A percentile compares a stretch with the other conserved stretches of the same genome.
phyloP scores from a whole-genome alignment of 2,888 invertebrate genomes.

The Macaria liturata region DNA sequence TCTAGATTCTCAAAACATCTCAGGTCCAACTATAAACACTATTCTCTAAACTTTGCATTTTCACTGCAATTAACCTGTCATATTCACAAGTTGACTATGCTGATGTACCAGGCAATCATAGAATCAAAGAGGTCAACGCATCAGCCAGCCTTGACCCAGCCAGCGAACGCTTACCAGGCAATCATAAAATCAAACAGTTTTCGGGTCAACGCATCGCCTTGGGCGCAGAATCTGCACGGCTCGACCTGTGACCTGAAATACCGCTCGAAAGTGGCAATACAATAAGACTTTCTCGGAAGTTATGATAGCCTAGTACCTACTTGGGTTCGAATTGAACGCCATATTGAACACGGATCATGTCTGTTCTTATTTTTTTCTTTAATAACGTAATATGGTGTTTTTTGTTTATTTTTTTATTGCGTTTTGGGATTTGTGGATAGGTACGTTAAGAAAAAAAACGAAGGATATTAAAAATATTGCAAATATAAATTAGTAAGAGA shows the following conservation, averaged over 20 bases:
- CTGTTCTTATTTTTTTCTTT: no score
- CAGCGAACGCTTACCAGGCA: slow-evolving; percentile 50
- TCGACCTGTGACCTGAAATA: slow-evolving; percentile 45
- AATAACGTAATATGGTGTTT: no score
- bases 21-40: no score
- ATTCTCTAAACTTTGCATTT: neutral
- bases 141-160: slow-evolving; percentile 33
- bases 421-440: no score
- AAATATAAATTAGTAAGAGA: no score
- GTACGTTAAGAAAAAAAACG: no score
- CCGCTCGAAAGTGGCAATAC: slow-evolving; percentile 60
- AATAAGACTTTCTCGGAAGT: slow-evolving; percentile 61
- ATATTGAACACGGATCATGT: neutral
- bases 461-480: no score
- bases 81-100: slow-evolving; percentile 16
- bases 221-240: slow-evolving; percentile 32
- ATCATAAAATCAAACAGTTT: slow-evolving; percentile 53
- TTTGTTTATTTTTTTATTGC: no score
- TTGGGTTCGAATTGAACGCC: slow-evolving; percentile 8
- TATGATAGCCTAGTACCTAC: slow-evolving; percentile 56
- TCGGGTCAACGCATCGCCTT: slow-evolving; percentile 48
- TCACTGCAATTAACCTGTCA: slow-evolving; percentile 24
- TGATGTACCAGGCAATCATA: slow-evolving; percentile 57
- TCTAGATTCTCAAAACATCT: no score
- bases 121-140: slow-evolving; percentile 57